Evolutionary conservation across 2,888 invertebrate genomes (phyloP), one percentile per base, ranked within the genome.

Genomic region (Lissonota sp.): DNA sequence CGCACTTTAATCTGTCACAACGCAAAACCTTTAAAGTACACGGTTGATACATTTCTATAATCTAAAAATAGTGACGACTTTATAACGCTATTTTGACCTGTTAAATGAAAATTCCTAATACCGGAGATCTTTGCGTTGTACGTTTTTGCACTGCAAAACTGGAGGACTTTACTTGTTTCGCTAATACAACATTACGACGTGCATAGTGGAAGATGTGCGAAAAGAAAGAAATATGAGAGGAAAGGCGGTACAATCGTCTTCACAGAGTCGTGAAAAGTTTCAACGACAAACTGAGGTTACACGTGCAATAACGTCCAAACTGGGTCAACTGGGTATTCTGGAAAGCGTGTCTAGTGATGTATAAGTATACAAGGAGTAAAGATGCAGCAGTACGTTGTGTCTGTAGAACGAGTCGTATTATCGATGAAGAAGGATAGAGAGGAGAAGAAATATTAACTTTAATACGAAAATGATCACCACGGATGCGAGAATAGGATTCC

Each of bases 261-360:
- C 67, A 14, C 10, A 39, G 49, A 39, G 37, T 58, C 46, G 58
- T 49, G 49, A 39, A 58, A 55, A 72, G 57, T 46, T 57, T 62
- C 46, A 58, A 42, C 57, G 55, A n/a, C 49, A 63, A 44, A 66
- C 66, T 55, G 76, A 66, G 66, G 76, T 72, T 80, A 76, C 76
- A 80, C 72, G 67, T 67, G 80, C 72, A 76, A 76, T 76, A 80
- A 80, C 72, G 67, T 57, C 67, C 60, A 16, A 80, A 80, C 72
- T 76, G 51, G 76, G 76, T 80, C 58, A 80, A 80, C 72, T 76
- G 46, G 46, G 62, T 42, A 62, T 63, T 57, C 42, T 57, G 62
- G 72, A 49, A 64, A 37, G 64, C 55, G 26, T 26, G 26, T 26
- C 26, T 26, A 64, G 46, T n/a, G 64, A 51, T 60, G 16, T 53